A percentile compares a stretch with the other conserved stretches of the same genome.
Conservation (phyloP, 1,140 invertebrate species). For the Druon quercuslanigerum region DNA sequence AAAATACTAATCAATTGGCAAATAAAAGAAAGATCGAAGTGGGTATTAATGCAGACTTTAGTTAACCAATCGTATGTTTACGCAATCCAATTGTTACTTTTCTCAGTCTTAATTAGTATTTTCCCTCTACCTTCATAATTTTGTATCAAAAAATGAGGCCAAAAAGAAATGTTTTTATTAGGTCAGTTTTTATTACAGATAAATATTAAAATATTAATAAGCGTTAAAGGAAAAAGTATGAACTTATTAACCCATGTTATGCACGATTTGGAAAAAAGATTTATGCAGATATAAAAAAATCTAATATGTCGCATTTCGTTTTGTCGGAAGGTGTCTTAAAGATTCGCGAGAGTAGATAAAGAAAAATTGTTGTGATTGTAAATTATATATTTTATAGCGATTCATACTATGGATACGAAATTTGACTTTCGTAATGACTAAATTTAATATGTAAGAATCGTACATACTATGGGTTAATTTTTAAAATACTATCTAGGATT, state of each 20-base stretch:
- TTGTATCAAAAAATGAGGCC: constrained; percentile 61
- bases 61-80: constrained; percentile 44
- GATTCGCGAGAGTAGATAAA: background rate
- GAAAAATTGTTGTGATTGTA: constrained; percentile 17
- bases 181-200: constrained; percentile 67
- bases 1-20: background rate
- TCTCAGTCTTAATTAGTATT: constrained; percentile 52
- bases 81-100: constrained; percentile 43
- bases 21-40: constrained; percentile 30
- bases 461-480: constrained; percentile 59
- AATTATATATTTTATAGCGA: constrained; percentile 23
- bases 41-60: constrained; percentile 55
- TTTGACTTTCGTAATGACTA: constrained; percentile 26
- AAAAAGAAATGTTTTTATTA: constrained; percentile 69
- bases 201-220: constrained; percentile 64
- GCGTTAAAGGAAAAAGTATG: constrained; percentile 62
- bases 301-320: constrained; percentile 41
- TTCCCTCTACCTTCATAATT: constrained; percentile 58
- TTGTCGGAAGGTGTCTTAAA: constrained; percentile 33
- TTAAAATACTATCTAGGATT: constrained; percentile 69
- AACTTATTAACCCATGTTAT: constrained; percentile 57
- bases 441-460: constrained; percentile 52
- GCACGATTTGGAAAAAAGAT: constrained; percentile 38
- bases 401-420: constrained; percentile 31
- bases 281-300: constrained; percentile 32